Base-by-base conservation (phyloP, 2,888 invertebrate species). In the Rhogogaster chlorosoma region DNA sequence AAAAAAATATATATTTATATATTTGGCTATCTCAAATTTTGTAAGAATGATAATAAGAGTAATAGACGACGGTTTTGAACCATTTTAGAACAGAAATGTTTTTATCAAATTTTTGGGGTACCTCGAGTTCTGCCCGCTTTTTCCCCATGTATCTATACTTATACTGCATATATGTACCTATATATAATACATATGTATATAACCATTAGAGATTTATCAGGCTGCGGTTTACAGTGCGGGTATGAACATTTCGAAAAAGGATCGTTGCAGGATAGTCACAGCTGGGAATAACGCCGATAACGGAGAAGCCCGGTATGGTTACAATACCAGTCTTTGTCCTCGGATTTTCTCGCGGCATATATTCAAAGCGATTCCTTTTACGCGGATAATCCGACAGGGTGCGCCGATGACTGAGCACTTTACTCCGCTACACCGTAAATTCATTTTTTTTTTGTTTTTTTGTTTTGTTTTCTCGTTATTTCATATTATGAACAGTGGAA, bases 341-440 rank as follows among this genome's bases (percentile, higher is more conserved):
- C 5, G 42, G 5, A 22, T 73, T 42, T 73, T 38, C 42, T 73
- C 73, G 77, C 53, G 77, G 45, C 77, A 29, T 77, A 53, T 77
- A 77, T 77, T 45, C 77, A 53, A 77, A 77, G 45, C 45, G 77
- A 77, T 77, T 77, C 53, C 77, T 77, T 53, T 77, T 77, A 53
- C 53, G 77, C 29, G 73, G 73, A 73, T 73, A 42, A 73, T 42
- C 73, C 73, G 4, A 0, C 73, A 10, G 73, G 42, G 73, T 42
- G 73, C 42, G 73, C 73, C 42, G 42, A 38, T 73, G 18, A 73
- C 71, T 73, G 22, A 22, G 29, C 67, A 42, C 22, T 38, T 7
- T 73, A 42, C 71, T 73, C 22, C 18, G 67, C 18, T 67, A 67
- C 67, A 32, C 12, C 15, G 45, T 45, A 32, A 26, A 32, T 67